These are phyloP conservation scores for Acyrthosiphon pisum DNA, from an alignment of 1,140 invertebrate species.

Conservation along the genomic window DNA sequence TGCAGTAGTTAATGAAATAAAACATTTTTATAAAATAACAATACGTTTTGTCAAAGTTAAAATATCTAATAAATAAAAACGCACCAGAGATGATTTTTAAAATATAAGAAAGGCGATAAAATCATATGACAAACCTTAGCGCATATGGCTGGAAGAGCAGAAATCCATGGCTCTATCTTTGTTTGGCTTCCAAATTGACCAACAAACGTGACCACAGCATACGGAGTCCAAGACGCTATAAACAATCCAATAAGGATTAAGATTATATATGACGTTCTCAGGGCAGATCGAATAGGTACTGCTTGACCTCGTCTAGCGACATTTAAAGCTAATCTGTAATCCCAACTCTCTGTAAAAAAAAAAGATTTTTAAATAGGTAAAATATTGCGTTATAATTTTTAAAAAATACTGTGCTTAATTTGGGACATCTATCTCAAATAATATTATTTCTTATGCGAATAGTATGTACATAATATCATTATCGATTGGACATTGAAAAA, in stretches of 20 bases:
- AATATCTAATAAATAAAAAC: not conserved
- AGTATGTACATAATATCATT: not conserved
- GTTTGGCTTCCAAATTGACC: conserved; percentile 64
- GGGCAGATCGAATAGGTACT: conserved; percentile 59
- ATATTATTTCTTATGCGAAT: not conserved
- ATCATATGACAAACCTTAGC: conserved; percentile 62
- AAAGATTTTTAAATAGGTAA: not conserved
- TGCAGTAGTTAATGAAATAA: too few species aligned
- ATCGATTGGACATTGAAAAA: not conserved
- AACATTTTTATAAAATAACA: not conserved
- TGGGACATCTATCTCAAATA: not conserved
- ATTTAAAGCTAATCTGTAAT: conserved; percentile 53
- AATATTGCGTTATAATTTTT: not conserved
- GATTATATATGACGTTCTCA: conserved; percentile 65
- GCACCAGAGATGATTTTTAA: not conserved
- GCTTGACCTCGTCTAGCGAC: conserved; percentile 31
- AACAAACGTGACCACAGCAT: conserved; percentile 67
- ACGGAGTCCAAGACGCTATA: conserved; percentile 67
- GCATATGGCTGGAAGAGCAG: conserved; percentile 64
- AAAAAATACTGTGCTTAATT: not conserved
- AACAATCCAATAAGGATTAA: conserved; percentile 65
- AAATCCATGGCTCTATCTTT: conserved; percentile 63
- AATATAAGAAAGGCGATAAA: not conserved
- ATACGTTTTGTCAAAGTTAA: not conserved
- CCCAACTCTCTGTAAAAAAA: conserved; percentile 27